Base-by-base conservation (phyloP, 2,888 invertebrate genomes). In the Hanleya hanleyi region DNA sequence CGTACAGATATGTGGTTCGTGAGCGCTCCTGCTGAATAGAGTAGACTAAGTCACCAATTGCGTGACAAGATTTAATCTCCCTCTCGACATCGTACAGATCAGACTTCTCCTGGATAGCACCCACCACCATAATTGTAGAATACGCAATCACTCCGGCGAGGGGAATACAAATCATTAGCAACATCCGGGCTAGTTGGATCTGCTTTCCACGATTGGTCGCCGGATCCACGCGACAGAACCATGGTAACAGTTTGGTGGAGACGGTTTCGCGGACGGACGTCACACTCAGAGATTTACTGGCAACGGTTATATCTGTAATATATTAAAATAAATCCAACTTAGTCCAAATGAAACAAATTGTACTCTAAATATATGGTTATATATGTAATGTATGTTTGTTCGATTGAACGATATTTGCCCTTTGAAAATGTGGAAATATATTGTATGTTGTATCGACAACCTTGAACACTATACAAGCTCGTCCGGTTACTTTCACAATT, bases 131-230 rank as follows among this genome's bases (percentile, higher is more conserved):
- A 29, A 57, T 57, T 22, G 57, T 29, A 32, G 57, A 57, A 29
- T 29, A 57, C 26, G 29, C 57, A 29, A 57, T 57, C 26, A 57
- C 57, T 2, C 57, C 57, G 32, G 57, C 29, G 64, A 83, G 79
- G 1, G 83, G 83, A 15, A 83, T 74, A 26, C 81, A 74, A 12
- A 80, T 83, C 26, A 83, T 69, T 61, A 77, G 78, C 32, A 83
- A 70, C 69, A 83, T 81, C 73, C 81, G 78, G 9, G 78, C 73
- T 72, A 81, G 38, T 67, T 81, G 81, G 26, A 79, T 74, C 12
- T 78, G 67, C 64, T 77, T 78, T 0, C 79, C 79, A 1, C 73
- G 64, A 50, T 79, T 75, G 32, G 79, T 81, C 33, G 79, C 50
- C 0, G 79, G 78, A 29, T 77, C 77, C n/a, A 73, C 75, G 18